These are phyloP conservation scores for Platycheirus rosarum DNA, from an alignment of 2,888 invertebrate species.

Conservation along the genomic window DNA sequence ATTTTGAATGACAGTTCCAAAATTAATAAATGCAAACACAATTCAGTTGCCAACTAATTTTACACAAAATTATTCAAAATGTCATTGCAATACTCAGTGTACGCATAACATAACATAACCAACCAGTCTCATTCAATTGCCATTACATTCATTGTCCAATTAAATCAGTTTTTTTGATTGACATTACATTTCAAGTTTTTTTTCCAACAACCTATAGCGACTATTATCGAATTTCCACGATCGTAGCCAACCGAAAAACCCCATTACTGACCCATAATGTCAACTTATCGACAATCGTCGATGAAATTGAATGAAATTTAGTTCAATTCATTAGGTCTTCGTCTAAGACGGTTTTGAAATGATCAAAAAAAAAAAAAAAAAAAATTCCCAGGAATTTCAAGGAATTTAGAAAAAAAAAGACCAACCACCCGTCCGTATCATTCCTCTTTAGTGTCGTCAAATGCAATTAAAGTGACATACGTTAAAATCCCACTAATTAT, in stretches of 20 bases:
- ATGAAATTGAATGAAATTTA: slow-evolving; percentile 35
- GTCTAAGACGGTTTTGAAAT: slow-evolving; percentile 21
- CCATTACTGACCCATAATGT: slow-evolving; percentile 45
- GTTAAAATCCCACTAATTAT: slow-evolving; percentile 65
- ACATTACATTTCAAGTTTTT: slow-evolving; percentile 58
- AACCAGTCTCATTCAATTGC: slow-evolving; percentile 48
- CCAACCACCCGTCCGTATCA: not conserved
- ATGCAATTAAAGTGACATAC: slow-evolving; percentile 64
- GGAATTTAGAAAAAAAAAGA: not conserved
- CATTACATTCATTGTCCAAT: slow-evolving; percentile 69
- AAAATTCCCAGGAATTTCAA: not conserved
- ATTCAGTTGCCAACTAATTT: slow-evolving; percentile 32
- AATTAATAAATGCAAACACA: slow-evolving; percentile 54
- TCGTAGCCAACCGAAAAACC: slow-evolving; percentile 20
- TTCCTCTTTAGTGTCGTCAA: slow-evolving; percentile 35
- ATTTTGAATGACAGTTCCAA: slow-evolving; percentile 31
- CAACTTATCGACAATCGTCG: slow-evolving; percentile 62
- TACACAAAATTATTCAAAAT: slow-evolving; percentile 41
- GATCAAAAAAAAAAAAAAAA: not conserved
- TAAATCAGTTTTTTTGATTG: slow-evolving; percentile 71
- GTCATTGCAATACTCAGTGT: slow-evolving; percentile 30
- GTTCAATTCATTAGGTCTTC: slow-evolving; percentile 14
- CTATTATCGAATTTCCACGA: slow-evolving; percentile 50
- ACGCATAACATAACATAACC: too few species aligned
- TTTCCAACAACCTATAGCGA: not conserved